These are phyloP conservation scores for Limenitis arthemis DNA, from an alignment of 2,888 invertebrate species.

Conservation along the genomic window DNA sequence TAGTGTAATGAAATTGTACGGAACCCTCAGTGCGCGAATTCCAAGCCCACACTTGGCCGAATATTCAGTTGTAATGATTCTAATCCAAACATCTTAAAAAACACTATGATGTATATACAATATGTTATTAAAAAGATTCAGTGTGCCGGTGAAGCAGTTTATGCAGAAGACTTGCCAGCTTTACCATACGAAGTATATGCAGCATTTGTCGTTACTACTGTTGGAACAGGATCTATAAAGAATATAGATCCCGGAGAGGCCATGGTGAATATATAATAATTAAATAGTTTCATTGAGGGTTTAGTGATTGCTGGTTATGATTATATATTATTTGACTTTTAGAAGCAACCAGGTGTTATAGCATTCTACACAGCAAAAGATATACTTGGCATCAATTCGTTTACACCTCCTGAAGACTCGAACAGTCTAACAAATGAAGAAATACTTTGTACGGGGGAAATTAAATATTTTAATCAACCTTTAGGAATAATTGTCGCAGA, in stretches of 20 bases:
- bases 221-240: constrained; percentile 67
- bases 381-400: constrained; percentile 77
- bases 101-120: not conserved
- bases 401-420: constrained; percentile 32
- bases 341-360: constrained; percentile 76
- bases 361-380: constrained; percentile 76
- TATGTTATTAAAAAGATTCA: constrained; percentile 50
- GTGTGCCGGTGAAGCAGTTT: constrained; percentile 78
- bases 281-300: not conserved
- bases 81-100: not conserved
- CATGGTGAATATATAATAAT: constrained; percentile 56
- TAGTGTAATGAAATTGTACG: too few species aligned
- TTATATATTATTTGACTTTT: not conserved
- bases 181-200: constrained; percentile 75
- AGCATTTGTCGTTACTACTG: constrained; percentile 71
- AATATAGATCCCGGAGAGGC: constrained; percentile 73
- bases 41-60: too few species aligned
- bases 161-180: constrained; percentile 73
- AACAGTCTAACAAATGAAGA: constrained; percentile 41
- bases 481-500: constrained; percentile 78
- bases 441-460: constrained; percentile 62
- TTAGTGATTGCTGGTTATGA: not conserved
- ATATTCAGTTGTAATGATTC: too few species aligned
- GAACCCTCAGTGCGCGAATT: too few species aligned
- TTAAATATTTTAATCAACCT: constrained; percentile 77